These are phyloP conservation scores for Shargacucullia verbasci DNA, from an alignment of 2,888 invertebrate species.

Conservation along the genomic window DNA sequence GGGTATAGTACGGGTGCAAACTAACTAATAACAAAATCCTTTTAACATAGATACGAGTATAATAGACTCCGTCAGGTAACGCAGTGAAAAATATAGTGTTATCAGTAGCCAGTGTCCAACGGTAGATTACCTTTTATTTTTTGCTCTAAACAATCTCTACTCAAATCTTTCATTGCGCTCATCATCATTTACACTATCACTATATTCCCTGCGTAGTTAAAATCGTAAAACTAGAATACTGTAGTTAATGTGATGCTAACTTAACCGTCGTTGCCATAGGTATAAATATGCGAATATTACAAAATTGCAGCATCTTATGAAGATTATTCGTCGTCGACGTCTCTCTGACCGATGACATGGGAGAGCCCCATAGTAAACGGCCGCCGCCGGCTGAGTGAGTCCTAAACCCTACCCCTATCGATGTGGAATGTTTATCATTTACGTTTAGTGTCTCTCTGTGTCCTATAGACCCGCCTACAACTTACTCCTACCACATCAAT, in stretches of 20 bases:
- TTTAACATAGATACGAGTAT: too few relatives aligned
- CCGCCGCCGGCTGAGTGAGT: constrained; percentile 86
- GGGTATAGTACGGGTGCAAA: too few relatives aligned
- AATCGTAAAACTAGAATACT: constrained; percentile 27
- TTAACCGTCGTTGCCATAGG: constrained; percentile 87
- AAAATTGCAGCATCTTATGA: constrained; percentile 92
- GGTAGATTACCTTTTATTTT: too few relatives aligned
- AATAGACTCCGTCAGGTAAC: too few relatives aligned
- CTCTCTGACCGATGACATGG: constrained; percentile 90
- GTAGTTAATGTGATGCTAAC: constrained; percentile 64
- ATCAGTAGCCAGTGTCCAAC: too few relatives aligned
- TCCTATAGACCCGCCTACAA: constrained; percentile 61
- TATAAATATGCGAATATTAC: constrained; percentile 88
- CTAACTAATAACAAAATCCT: too few relatives aligned
- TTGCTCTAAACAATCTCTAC: constrained; percentile 33
- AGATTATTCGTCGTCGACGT: constrained; percentile 92
- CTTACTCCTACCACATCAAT: constrained; percentile 67
- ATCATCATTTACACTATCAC: constrained; percentile 9
- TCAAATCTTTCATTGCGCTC: background rate
- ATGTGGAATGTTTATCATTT: constrained; percentile 83
- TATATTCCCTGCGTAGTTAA: constrained; percentile 24
- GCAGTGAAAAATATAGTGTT: too few relatives aligned
- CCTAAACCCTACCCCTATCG: constrained; percentile 80
- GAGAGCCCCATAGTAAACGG: constrained; percentile 84
- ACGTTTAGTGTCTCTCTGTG: constrained; percentile 71